phyloP scores from a whole-genome alignment of 2,797 vertebrate species.

The Philypnodon macrostomus region DNA sequence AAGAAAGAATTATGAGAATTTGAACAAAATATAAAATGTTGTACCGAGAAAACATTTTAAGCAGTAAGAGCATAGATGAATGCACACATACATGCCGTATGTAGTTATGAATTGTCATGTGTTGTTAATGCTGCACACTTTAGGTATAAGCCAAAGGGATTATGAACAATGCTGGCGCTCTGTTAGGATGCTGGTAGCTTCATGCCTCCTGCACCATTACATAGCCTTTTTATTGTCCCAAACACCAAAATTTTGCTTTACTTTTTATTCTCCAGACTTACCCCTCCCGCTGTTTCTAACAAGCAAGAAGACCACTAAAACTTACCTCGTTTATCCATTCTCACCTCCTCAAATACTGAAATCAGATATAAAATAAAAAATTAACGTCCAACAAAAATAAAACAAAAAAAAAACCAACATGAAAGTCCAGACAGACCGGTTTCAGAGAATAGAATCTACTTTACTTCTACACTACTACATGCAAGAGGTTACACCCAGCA shows the following conservation, averaged over 20 bases:
- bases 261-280: slow-evolving; percentile 27
- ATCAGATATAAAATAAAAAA: slow-evolving; percentile 79
- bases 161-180: slow-evolving; percentile 55
- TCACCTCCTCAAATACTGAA: slow-evolving; percentile 80
- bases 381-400: slow-evolving; percentile 65
- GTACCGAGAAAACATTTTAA: too few relatives aligned
- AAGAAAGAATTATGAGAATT: slow-evolving; percentile 12
- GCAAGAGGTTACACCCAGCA: slow-evolving; percentile 72
- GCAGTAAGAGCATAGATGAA: slow-evolving; percentile 43
- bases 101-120: slow-evolving; percentile 52
- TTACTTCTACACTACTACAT: slow-evolving; percentile 66
- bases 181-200: slow-evolving; percentile 76
- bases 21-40: too few relatives aligned
- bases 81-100: slow-evolving; percentile 53
- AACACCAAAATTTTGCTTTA: slow-evolving; percentile 32
- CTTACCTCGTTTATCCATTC: slow-evolving; percentile 79
- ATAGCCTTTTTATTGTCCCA: slow-evolving; percentile 5
- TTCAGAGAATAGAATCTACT: slow-evolving; percentile 13
- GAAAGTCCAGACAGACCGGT: slow-evolving; percentile 17
- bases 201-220: slow-evolving; percentile 47
- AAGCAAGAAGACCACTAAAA: slow-evolving; percentile 66
- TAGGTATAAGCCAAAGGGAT: too few relatives aligned
- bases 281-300: slow-evolving; percentile 40
- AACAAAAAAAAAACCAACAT: slow-evolving; percentile 32
- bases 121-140: slow-evolving; percentile 46